Base-by-base conservation (phyloP, 1,140 invertebrate species). In the Laupala kohalensis region DNA sequence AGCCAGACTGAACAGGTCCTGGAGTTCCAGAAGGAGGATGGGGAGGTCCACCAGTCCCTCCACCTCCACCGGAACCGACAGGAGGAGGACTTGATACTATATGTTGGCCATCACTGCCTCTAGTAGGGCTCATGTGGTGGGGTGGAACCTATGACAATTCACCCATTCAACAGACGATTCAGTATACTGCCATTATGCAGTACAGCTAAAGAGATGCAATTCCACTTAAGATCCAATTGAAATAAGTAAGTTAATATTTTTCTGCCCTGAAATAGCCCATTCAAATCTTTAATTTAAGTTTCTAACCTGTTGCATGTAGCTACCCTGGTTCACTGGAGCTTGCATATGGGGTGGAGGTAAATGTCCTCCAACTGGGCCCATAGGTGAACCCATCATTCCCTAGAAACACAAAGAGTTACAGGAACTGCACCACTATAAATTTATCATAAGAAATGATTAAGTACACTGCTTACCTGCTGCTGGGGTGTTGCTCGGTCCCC, bases 341-440 rank as follows among this genome's bases (percentile, higher is more conserved):
- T 75, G 71, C 72, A 74, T 73, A 72, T 78, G 73, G 72, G 74
- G 73, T 77, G 75, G 74, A 74, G 71, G 73, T 75, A 76, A 76
- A 28, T 75, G 79, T 13, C 77, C 73, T 26, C 66, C 66, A 73
- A 71, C 73, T 19, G 53, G 28, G 19, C 79, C 80, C 78, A 80
- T 81, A 25, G 77, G 78, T 62, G 80, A 79, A 69, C 77, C 80
- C 78, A 82, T 82, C 81, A 82, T 83, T 53, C 76, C 77, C 74
- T 79, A 78, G 75, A 75, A 74, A 12, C 15, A 69, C 37, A 53
- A 13, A 53, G 19, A 53, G 1, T 53, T 53, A 53, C 4, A 19
- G 9, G 19, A 27, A 2, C 13, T 13, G 19, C 4, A 2, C 19
- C 0, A 13, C 1, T 13, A 71, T 69, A 13, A 70, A 28, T 4